Evolutionary conservation across 2,888 invertebrate species (phyloP).

Genomic region (Pediacus dermestoides): DNA sequence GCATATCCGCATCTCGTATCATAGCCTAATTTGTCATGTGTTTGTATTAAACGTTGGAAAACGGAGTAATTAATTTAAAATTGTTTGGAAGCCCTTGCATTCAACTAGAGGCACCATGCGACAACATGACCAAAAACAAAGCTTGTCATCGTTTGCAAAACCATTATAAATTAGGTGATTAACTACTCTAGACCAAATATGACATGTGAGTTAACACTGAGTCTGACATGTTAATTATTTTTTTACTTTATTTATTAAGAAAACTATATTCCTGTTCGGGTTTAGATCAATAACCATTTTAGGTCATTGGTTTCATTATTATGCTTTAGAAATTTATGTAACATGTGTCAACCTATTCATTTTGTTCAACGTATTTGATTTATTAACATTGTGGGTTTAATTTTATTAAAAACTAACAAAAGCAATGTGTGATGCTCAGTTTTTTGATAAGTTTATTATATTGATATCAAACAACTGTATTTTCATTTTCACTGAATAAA

Average conservation of each 20-base stretch:
- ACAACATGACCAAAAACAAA: constrained; percentile 16
- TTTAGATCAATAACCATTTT: neutral
- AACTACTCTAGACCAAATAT: constrained; percentile 18
- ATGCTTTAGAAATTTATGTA: neutral
- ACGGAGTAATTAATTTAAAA: constrained; percentile 19
- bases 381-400: constrained; percentile 5
- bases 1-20: constrained; percentile 4
- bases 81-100: constrained; percentile 15
- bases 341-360: neutral
- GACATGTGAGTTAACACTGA: constrained; percentile 16
- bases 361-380: constrained; percentile 2
- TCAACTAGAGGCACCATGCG: constrained; percentile 10
- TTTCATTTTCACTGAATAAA: no score
- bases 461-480: no score
- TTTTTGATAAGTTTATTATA: constrained; percentile 1
- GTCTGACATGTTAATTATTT: constrained; percentile 20
- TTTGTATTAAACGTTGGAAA: constrained; percentile 15
- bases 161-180: constrained; percentile 18
- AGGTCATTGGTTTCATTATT: neutral
- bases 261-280: neutral
- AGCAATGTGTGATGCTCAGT: constrained; percentile 1
- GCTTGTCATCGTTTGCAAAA: constrained; percentile 18
- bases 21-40: constrained; percentile 15
- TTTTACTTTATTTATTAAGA: constrained; percentile 3
- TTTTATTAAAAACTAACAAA: constrained; percentile 4